Evolutionary conservation across 92 coral and sea anemone species (phyloP), one percentile per base, ranked within the genome.

Genomic region (Epizoanthus ramosus): DNA sequence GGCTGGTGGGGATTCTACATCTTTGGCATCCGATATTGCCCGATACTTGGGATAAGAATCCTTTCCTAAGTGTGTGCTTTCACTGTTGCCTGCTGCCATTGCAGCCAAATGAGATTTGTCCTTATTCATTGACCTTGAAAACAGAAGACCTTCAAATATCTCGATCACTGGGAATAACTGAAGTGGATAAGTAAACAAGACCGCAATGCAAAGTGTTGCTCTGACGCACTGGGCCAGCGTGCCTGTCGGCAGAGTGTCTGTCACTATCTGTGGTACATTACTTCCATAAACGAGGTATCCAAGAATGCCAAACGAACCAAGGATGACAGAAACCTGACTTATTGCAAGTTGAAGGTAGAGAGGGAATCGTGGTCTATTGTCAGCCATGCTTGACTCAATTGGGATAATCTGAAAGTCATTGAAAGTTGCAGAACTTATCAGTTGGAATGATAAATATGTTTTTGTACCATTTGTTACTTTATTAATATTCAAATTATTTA

Each of bases 381-480:
- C 92, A 17, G 91, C 95, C 98, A 95, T 95, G 85, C 98, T 92
- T 22, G 98, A 90, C 57, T 95, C 98, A 37, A 95, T 93, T 0
- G 98, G 98, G 39, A 95, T 91, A 53, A 95, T 91, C 98, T 95
- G 75, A 63, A 84, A 57, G 14, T 53, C 47, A 54, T 18, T 79
- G 61, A 16, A 60, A 9, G 54, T 50, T 50, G 54, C 14, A 50
- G 15, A 50, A 50, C 3, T 9, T 25, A 18, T 14, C 16, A 33
- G 25, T 22, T 64, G 37, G 31, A 64, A 64, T 31, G 28, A 13
- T 13, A 64, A 28, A 0, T 37, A 37, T 16, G 37, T 22, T 22
- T 16, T 31, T 64, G 70, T 31, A 31, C 70, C 37, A 22, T 64
- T 31, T 28, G 31, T 0, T 28, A 28, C 10, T 43, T 43, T 10